Evolutionary conservation across 2,113 vertebrate species (phyloP).

Genomic region (Zosterops borbonicus): DNA sequence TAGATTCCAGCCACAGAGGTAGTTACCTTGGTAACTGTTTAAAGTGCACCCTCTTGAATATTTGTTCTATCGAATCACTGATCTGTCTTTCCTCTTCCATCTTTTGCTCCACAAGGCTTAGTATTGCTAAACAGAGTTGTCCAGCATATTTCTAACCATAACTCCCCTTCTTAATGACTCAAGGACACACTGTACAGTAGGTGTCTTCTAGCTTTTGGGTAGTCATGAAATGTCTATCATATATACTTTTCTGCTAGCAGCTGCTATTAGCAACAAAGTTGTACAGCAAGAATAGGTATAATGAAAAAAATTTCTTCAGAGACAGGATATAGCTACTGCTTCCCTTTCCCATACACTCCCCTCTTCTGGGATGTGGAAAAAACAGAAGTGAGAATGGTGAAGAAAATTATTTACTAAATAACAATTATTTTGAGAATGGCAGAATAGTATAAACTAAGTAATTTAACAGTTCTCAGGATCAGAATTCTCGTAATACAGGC

Average conservation of each 20-base stretch:
- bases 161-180: neutral
- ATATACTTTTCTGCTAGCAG: neutral
- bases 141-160: neutral
- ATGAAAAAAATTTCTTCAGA: neutral
- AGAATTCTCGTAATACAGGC: neutral
- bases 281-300: neutral
- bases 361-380: neutral
- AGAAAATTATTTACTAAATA: neutral
- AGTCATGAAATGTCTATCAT: neutral
- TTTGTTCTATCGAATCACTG: constrained; percentile 39
- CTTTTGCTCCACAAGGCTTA: neutral
- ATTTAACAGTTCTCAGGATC: neutral
- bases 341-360: neutral
- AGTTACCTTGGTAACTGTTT: constrained; percentile 70
- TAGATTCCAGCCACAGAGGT: constrained; percentile 27
- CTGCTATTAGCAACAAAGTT: neutral
- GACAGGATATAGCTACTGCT: neutral
- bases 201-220: neutral
- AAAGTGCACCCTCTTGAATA: constrained; percentile 43
- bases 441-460: neutral
- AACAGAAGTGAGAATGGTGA: neutral
- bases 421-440: neutral
- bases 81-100: constrained; percentile 9
- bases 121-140: neutral
- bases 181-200: neutral